These are phyloP conservation scores for Anniella stebbinsi DNA, from an alignment of 2,797 vertebrate genomes.

Conservation along the genomic window DNA sequence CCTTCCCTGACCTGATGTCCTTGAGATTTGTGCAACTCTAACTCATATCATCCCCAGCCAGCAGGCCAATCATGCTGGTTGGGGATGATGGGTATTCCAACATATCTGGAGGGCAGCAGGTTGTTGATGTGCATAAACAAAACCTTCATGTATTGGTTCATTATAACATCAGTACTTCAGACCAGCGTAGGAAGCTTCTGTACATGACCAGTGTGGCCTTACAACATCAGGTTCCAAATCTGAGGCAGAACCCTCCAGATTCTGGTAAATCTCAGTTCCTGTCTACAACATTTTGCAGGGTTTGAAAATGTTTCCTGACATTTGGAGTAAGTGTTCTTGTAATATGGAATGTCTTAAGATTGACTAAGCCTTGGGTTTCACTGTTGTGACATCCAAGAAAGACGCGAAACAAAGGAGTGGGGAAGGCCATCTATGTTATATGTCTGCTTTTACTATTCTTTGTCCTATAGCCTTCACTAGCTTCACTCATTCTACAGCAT, in stretches of 20 bases:
- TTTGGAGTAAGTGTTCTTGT: background rate
- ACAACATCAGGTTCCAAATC: background rate
- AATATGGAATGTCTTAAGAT: background rate
- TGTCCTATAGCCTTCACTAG: background rate
- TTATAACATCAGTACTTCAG: background rate
- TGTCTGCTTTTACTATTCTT: background rate
- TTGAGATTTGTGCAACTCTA: no score
- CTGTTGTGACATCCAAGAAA: background rate
- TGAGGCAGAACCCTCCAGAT: background rate
- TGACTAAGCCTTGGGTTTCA: background rate
- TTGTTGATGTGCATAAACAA: background rate
- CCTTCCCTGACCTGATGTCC: no score
- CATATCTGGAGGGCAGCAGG: no score
- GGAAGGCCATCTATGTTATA: background rate
- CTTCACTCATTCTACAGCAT: background rate
- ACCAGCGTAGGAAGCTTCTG: background rate
- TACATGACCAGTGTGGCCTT: background rate
- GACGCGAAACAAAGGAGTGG: background rate
- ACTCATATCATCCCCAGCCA: no score
- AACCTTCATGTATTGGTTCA: background rate
- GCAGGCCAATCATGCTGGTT: no score
- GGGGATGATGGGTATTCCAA: no score
- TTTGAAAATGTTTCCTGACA: background rate
- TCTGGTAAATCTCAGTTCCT: background rate
- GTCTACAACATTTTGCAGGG: background rate